phyloP scores from a whole-genome alignment of 92 coral and sea anemone species.

The Ricordea florida region DNA sequence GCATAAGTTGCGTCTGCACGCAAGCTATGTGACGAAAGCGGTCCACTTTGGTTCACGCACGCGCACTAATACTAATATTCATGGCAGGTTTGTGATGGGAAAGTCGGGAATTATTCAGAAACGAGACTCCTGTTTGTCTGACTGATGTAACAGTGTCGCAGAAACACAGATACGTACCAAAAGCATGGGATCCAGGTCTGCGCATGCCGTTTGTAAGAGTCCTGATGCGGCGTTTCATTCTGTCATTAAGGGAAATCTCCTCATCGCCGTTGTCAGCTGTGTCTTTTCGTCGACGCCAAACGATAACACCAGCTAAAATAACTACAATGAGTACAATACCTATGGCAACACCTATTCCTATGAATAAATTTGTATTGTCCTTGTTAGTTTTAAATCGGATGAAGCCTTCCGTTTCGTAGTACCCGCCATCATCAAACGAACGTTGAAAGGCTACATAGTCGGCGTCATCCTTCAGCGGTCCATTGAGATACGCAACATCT shows the following conservation, averaged over 20 bases:
- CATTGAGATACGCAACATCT: constrained; percentile 32
- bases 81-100: no score
- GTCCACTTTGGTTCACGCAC: no score
- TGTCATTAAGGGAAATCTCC: not conserved
- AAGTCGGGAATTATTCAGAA: no score
- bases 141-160: no score
- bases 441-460: constrained; percentile 29
- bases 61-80: no score
- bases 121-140: no score
- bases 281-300: constrained; percentile 23
- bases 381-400: not conserved
- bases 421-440: not conserved
- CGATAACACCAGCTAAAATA: not conserved
- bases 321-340: not conserved
- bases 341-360: not conserved
- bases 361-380: not conserved
- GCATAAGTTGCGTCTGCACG: no score
- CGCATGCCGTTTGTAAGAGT: not conserved
- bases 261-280: not conserved
- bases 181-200: not conserved
- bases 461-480: constrained; percentile 11
- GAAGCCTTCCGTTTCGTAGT: constrained; percentile 1
- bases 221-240: not conserved
- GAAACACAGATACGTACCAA: not conserved
- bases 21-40: no score